Conservation (phyloP, 2,797 vertebrate genomes). For the Carduelis carduelis region DNA sequence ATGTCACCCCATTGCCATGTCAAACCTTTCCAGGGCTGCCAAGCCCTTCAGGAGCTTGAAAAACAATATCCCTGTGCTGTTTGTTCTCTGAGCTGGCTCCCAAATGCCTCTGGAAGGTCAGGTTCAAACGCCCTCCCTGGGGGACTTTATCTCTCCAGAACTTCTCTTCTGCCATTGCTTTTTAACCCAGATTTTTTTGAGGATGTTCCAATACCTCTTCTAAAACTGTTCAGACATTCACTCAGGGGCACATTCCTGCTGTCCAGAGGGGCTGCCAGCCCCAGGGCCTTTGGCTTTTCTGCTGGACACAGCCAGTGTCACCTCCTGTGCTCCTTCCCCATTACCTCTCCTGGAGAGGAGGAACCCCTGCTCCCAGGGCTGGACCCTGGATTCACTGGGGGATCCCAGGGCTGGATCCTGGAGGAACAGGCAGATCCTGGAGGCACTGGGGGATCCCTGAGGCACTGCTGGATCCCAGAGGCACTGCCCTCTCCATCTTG, state of each 20-base stretch:
- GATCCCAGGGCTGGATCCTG: no score
- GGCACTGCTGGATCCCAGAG: no score
- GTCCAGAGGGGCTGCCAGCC: accelerated
- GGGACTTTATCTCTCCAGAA: not conserved
- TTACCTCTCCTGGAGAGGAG: accelerated
- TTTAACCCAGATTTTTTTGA: not conserved
- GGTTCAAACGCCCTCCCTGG: not conserved
- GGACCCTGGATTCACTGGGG: no score
- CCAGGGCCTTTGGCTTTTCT: not conserved
- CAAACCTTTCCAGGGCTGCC: not conserved
- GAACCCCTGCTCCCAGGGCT: not conserved
- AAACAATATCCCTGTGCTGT: conserved; percentile 29
- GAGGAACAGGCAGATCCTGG: no score
- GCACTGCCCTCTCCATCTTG: no score
- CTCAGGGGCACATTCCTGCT: not conserved
- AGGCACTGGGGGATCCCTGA: no score
- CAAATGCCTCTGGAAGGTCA: not conserved
- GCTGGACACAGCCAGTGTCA: accelerated
- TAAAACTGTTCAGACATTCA: accelerated
- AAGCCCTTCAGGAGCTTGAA: not conserved
- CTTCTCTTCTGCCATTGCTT: not conserved
- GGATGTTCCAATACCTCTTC: not conserved
- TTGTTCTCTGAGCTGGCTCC: not conserved
- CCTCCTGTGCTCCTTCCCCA: accelerated
- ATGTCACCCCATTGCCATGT: conserved; percentile 24